Conservation (phyloP, 2,113 vertebrate genomes). For the Tragelaphus buxtoni region DNA sequence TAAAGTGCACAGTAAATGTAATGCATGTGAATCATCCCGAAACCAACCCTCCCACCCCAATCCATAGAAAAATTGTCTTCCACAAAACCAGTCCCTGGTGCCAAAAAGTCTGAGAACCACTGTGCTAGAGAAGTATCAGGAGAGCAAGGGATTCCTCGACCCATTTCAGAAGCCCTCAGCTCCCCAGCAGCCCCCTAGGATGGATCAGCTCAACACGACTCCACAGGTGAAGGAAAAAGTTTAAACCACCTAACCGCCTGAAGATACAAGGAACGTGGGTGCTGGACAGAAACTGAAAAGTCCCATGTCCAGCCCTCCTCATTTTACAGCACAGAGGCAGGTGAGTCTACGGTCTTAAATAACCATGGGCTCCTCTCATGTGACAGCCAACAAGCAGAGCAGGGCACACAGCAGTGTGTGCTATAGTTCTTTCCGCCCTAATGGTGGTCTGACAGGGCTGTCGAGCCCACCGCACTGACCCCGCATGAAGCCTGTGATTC, state of each 20-base stretch:
- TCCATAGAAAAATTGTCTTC: background rate
- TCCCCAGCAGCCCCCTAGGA: background rate
- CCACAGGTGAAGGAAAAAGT: background rate
- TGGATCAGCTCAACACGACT: background rate
- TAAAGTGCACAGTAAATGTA: background rate
- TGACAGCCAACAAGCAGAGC: background rate
- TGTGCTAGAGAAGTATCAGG: background rate
- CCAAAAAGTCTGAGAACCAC: background rate
- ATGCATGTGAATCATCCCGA: background rate
- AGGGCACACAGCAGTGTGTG: accelerated
- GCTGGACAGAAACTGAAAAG: background rate
- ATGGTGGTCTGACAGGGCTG: background rate
- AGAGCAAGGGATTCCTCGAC: background rate
- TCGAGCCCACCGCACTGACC: background rate
- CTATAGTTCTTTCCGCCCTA: background rate
- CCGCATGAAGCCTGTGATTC: background rate
- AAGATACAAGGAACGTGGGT: background rate
- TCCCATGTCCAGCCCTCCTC: background rate
- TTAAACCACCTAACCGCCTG: background rate
- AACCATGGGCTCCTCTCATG: background rate
- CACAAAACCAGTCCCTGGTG: background rate
- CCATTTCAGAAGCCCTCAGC: background rate
- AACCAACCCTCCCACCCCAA: background rate
- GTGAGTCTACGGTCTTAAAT: background rate
- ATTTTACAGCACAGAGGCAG: background rate